A percentile compares a stretch with the other conserved stretches of the same genome.
Evolutionary conservation across 2,888 invertebrate species (phyloP).

Genomic region (Strigamia crassipes): DNA sequence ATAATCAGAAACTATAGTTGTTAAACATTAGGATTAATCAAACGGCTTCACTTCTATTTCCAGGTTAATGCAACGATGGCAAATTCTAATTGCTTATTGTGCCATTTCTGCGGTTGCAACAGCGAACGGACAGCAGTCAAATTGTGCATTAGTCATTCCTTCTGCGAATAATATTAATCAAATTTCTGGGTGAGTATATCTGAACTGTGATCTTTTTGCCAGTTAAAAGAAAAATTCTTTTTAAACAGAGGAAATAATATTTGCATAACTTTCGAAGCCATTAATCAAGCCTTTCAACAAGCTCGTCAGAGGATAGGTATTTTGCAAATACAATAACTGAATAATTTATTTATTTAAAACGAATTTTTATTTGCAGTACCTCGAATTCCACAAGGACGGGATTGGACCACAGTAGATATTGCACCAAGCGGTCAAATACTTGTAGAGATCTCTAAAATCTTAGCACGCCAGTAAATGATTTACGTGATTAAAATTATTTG

Average conservation of each 20-base stretch:
- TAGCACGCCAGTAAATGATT: slow-evolving; percentile 53
- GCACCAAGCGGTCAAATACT: slow-evolving; percentile 52
- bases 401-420: slow-evolving; percentile 51
- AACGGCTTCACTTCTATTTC: neutral
- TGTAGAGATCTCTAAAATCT: slow-evolving; percentile 51
- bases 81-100: neutral
- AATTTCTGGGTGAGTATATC: neutral
- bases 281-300: slow-evolving; percentile 85
- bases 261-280: slow-evolving; percentile 87
- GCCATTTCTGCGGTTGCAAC: neutral
- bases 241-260: slow-evolving; percentile 38
- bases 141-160: slow-evolving; percentile 8
- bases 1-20: too few relatives aligned
- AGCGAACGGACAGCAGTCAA: neutral
- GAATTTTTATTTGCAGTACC: slow-evolving; percentile 44
- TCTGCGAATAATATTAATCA: neutral
- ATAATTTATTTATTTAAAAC: neutral
- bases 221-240: neutral
- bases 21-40: neutral
- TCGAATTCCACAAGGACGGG: slow-evolving; percentile 48
- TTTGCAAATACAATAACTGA: slow-evolving; percentile 22
- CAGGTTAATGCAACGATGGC: neutral
- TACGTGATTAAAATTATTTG: neutral
- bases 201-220: too few relatives aligned
- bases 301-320: slow-evolving; percentile 83